Evolutionary conservation across 2,888 invertebrate species (phyloP), one percentile per base, ranked within the genome.

Genomic region (Hirtodrosophila trivittata): DNA sequence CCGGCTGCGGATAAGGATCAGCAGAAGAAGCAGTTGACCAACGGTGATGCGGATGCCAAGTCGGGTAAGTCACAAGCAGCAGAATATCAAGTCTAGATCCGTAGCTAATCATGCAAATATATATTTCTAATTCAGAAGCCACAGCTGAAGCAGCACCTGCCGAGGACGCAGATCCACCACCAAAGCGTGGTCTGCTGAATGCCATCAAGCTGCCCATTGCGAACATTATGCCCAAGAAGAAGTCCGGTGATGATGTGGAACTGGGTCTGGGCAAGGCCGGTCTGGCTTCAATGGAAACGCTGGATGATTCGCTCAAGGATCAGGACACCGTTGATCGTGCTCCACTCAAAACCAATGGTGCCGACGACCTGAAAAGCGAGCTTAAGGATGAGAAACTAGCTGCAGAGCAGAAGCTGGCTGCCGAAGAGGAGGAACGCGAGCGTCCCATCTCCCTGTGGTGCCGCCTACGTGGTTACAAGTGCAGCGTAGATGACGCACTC

Each of bases 271-370:
- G 92, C 59, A 93, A 93, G 73, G 95, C 95, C 4, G 94, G 95
- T 13, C 91, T 96, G 46, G 96, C 96, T 0, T 96, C 96, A 4
- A 94, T 95, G 93, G 96, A 96, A 89, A 96, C 96, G 0, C 91
- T 96, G 38, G 96, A 95, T 86, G 96, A 96, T 77, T 94, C 94
- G 72, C 90, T 92, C 12, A 92, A 93, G 51, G 93, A 93, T 72
- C 93, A 93, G 10, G 94, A 94, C 52, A 93, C 93, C 62, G 92
- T 91, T 1, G 91, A 91, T 64, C 87, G 88, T 55, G 89, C 89
- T 0, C 93, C 88, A 1, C 77, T 89, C 1, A 89, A 89, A 33
- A 89, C 89, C 47, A 92, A 91, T 66, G 94, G 94, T 83, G 75
- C 85, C 18, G 95, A 95, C 87, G 95, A 95, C 21, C 92, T 95